Percentiles rank a stretch among this genome's conserved stretches.
These are phyloP conservation scores for Venusia cambrica DNA, from an alignment of 2,888 invertebrate genomes.

Conservation along the genomic window DNA sequence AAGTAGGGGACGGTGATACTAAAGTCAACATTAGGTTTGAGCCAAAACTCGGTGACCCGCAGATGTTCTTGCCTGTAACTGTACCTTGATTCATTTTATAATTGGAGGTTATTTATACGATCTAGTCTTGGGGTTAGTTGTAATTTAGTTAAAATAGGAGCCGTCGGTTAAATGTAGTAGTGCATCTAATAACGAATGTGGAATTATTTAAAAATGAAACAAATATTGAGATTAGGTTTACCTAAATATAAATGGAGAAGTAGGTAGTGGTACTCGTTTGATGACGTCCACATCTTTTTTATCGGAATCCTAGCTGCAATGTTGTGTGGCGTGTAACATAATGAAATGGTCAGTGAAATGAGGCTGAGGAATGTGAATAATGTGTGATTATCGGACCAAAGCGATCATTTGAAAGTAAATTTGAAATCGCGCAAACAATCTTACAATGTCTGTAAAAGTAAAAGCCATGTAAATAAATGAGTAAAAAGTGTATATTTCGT, in stretches of 20 bases:
- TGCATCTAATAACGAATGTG: constrained; percentile 3
- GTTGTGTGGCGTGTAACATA: constrained; percentile 2
- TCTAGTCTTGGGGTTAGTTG: constrained; percentile 49
- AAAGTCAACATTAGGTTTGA: constrained; percentile 90
- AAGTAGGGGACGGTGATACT: constrained; percentile 88
- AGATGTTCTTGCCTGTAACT: constrained; percentile 87
- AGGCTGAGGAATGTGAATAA: constrained; percentile 34
- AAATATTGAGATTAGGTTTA: constrained; percentile 24
- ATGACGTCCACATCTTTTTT: too few species aligned
- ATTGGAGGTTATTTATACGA: constrained; percentile 39
- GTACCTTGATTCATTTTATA: constrained; percentile 83
- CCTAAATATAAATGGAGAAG: constrained; percentile 22
- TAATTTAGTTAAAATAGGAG: constrained; percentile 24
- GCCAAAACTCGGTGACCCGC: constrained; percentile 90
- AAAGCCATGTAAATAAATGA: constrained; percentile 23
- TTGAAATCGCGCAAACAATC: constrained; percentile 36
- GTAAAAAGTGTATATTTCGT: too few species aligned
- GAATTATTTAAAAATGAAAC: constrained; percentile 23
- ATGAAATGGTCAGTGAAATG: constrained; percentile 30
- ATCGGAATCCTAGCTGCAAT: too few species aligned
- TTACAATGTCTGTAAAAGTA: constrained; percentile 13
- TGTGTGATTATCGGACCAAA: constrained; percentile 34
- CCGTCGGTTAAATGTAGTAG: too few species aligned
- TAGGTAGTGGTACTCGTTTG: constrained; percentile 19
- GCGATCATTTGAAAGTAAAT: constrained; percentile 38